A percentile compares a stretch with the other conserved stretches of the same genome.
phyloP scores from a whole-genome alignment of 2,113 vertebrate genomes.

The Microcebus tavaratra region DNA sequence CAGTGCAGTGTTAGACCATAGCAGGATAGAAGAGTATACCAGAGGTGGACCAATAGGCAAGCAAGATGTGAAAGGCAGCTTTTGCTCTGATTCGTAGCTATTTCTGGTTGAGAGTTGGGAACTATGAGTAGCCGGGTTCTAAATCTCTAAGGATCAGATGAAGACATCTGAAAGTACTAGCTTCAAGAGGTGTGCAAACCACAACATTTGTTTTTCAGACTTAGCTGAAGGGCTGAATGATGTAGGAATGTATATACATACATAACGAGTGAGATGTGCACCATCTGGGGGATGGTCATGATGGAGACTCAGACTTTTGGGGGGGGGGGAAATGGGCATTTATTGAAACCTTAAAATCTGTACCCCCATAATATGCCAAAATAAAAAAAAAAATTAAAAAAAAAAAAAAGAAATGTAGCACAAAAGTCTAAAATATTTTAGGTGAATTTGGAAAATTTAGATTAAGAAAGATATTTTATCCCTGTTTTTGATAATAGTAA shows the following conservation, averaged over 20 bases:
- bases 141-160: constrained; percentile 54
- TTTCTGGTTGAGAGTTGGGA: constrained; percentile 6
- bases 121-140: constrained; percentile 42
- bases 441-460: neutral
- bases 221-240: neutral
- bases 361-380: no score
- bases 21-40: constrained; percentile 37
- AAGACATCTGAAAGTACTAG: constrained; percentile 26
- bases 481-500: neutral
- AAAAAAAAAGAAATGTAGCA: neutral
- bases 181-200: neutral
- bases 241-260: neutral
- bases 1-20: constrained; percentile 66
- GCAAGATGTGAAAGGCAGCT: constrained; percentile 8
- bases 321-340: no score
- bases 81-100: neutral
- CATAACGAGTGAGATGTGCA: no score
- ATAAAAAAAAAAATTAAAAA: no score
- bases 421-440: neutral
- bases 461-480: neutral
- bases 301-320: no score
- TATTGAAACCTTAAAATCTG: no score
- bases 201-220: neutral
- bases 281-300: no score
- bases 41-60: constrained; percentile 14